A percentile compares a stretch with the other conserved stretches of the same genome.
Conservation (phyloP, 2,113 vertebrate genomes). For the Pelodiscus sinensis region DNA sequence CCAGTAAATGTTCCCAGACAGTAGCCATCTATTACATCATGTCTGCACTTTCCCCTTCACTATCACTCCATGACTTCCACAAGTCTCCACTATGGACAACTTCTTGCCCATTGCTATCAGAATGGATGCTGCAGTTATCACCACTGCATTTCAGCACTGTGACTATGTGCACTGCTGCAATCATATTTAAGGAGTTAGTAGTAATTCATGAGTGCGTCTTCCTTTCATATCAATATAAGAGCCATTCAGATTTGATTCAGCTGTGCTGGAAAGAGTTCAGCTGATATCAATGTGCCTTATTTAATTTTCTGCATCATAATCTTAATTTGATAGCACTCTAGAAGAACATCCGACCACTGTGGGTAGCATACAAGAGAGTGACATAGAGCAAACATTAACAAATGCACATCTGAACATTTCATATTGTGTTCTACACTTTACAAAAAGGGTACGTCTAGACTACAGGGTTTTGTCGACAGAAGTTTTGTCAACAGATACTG, state of each 20-base stretch:
- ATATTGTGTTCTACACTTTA: not conserved
- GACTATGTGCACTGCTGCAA: not conserved
- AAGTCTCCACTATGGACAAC: not conserved
- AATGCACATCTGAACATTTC: not conserved
- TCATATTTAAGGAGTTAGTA: not conserved
- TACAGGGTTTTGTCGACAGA: too few relatives aligned
- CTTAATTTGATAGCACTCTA: not conserved
- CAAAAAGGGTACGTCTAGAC: too few relatives aligned
- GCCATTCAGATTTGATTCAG: not conserved
- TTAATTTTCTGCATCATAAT: not conserved
- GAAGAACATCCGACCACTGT: not conserved
- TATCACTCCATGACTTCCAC: not conserved
- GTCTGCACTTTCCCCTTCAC: not conserved
- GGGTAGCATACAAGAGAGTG: not conserved
- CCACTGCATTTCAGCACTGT: not conserved
- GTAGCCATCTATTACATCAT: not conserved
- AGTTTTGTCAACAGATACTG: too few relatives aligned
- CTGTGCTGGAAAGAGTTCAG: not conserved
- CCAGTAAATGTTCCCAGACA: not conserved
- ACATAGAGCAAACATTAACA: not conserved
- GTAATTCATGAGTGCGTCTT: not conserved
- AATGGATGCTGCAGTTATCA: not conserved
- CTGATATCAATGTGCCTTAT: not conserved
- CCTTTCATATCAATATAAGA: not conserved
- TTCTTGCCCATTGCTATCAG: not conserved